Percentiles rank a stretch among this genome's conserved stretches.
Conservation (phyloP, 2,113 vertebrate genomes). For the Halichoerus grypus region DNA sequence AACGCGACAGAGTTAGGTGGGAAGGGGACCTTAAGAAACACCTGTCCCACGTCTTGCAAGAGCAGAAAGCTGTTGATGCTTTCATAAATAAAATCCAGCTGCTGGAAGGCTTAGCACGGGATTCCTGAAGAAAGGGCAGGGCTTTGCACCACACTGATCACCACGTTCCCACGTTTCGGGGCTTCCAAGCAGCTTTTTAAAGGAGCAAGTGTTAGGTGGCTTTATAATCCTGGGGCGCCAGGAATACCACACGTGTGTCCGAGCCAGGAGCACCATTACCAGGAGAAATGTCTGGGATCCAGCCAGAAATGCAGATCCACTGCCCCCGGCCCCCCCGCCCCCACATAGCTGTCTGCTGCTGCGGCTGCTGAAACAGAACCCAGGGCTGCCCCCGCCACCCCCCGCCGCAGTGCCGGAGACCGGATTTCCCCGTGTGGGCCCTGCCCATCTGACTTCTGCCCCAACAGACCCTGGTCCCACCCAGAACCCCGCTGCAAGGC, state of each 20-base stretch:
- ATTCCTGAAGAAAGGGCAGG: neutral
- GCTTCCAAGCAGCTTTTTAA: neutral
- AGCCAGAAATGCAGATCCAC: neutral
- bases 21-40: neutral
- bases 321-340: rapidly evolving
- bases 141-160: neutral
- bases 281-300: neutral
- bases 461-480: neutral
- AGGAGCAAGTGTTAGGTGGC: neutral
- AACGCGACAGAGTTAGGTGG: neutral
- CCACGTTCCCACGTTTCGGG: neutral
- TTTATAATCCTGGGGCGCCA: neutral
- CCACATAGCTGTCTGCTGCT: too few relatives aligned
- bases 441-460: neutral
- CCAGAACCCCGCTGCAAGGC: neutral
- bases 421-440: neutral
- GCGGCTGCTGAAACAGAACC: neutral
- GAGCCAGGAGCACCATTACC: rapidly evolving
- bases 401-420: rapidly evolving
- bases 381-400: neutral
- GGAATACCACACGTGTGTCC: neutral
- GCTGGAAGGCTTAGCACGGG: neutral
- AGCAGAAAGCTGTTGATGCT: neutral
- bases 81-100: neutral
- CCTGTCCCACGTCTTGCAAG: too few relatives aligned